A percentile compares a stretch with the other conserved stretches of the same genome.
Conservation (phyloP, 1,140 invertebrate species). For the Orchestia grillus region DNA sequence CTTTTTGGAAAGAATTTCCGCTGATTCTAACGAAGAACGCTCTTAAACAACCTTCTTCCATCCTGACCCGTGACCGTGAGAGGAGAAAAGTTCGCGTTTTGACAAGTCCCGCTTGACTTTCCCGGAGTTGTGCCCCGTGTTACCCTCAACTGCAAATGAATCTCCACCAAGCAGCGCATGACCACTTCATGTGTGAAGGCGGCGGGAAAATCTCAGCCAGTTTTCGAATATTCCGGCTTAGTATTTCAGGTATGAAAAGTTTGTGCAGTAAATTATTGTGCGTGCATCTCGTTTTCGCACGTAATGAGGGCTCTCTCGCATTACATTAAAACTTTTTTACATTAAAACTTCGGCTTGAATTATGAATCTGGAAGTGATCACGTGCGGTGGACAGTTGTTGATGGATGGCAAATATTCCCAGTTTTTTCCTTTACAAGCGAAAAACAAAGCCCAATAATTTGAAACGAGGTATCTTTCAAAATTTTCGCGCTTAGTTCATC, state of each 20-base stretch:
- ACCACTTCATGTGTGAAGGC: background rate
- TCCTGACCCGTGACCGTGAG: too few species aligned
- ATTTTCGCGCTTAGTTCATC: background rate
- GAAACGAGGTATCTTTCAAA: background rate
- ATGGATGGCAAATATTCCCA: background rate
- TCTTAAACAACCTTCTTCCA: too few species aligned
- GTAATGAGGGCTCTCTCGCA: background rate
- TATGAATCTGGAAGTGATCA: background rate
- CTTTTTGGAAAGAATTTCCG: too few species aligned
- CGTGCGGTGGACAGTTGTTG: background rate
- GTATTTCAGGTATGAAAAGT: background rate
- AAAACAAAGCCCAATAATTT: background rate
- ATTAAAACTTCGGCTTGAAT: slow-evolving; percentile 2
- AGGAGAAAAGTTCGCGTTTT: too few species aligned
- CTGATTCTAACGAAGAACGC: too few species aligned
- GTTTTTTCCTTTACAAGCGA: background rate
- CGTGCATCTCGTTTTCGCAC: background rate
- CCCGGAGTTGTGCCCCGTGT: too few species aligned
- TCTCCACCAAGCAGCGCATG: background rate
- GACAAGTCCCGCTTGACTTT: too few species aligned
- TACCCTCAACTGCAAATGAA: too few species aligned
- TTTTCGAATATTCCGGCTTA: background rate
- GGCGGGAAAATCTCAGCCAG: background rate
- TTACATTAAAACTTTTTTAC: background rate
- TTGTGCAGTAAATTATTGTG: background rate